These are phyloP conservation scores for Paracanthobrama guichenoti DNA, from an alignment of 2,113 vertebrate species.

Conservation along the genomic window DNA sequence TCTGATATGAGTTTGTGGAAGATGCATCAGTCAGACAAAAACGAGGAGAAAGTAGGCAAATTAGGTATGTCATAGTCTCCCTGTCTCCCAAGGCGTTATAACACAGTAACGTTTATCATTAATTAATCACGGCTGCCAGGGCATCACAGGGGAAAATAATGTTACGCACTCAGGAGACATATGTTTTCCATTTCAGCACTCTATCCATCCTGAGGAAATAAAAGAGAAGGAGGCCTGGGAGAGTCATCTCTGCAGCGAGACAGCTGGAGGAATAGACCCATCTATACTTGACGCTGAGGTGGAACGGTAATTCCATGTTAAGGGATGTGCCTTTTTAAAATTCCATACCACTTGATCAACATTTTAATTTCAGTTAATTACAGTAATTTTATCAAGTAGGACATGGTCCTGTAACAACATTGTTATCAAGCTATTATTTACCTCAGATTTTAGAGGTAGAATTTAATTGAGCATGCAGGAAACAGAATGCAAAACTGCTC, in stretches of 20 bases:
- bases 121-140: conserved; percentile 62
- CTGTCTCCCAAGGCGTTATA: conserved; percentile 41
- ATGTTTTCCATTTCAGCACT: conserved; percentile 38
- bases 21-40: conserved; percentile 2
- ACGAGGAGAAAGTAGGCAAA: conserved; percentile 2
- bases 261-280: conserved; percentile 22
- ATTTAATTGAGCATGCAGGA: not conserved
- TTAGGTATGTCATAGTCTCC: conserved; percentile 26
- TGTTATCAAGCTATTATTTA: not conserved
- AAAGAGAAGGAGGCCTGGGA: conserved; percentile 31
- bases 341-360: not conserved
- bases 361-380: conserved; percentile 6
- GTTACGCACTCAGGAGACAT: conserved; percentile 28
- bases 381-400: not conserved
- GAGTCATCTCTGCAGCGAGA: conserved; percentile 7
- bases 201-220: conserved; percentile 22
- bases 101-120: conserved; percentile 59
- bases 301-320: not conserved
- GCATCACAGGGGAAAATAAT: conserved; percentile 50
- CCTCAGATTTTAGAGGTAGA: not conserved
- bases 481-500: not conserved
- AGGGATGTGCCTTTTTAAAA: not conserved
- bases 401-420: not conserved
- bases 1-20: not conserved
- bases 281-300: not conserved